These are phyloP conservation scores for Equus przewalskii DNA, from an alignment of 2,113 vertebrate genomes.

Conservation along the genomic window DNA sequence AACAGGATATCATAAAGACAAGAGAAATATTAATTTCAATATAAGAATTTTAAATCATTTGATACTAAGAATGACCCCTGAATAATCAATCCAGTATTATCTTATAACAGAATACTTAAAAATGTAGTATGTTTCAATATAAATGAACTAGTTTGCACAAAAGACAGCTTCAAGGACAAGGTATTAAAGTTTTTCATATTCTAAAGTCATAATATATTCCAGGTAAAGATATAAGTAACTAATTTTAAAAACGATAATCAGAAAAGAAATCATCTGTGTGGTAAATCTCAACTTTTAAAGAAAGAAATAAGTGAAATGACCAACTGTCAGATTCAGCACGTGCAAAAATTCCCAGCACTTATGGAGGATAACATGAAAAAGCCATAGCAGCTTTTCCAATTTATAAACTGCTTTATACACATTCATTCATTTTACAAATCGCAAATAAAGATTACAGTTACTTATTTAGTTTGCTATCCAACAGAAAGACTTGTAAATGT, in stretches of 20 bases:
- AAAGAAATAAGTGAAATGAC: background rate
- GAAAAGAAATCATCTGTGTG: background rate
- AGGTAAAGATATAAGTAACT: background rate
- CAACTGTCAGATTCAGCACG: background rate
- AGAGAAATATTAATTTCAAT: background rate
- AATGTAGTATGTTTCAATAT: background rate
- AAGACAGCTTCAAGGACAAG: background rate
- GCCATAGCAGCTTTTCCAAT: background rate
- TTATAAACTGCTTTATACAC: background rate
- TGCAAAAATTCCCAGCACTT: background rate
- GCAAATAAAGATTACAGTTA: background rate
- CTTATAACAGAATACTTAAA: background rate
- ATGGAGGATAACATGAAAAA: background rate
- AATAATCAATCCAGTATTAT: background rate
- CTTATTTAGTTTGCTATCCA: background rate
- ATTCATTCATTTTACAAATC: background rate
- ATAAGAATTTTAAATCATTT: slow-evolving; percentile 45
- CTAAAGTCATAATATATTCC: background rate
- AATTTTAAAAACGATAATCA: background rate
- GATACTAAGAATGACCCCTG: background rate
- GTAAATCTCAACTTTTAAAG: background rate
- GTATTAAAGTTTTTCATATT: background rate
- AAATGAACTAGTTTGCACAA: background rate
- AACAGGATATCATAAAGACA: background rate
- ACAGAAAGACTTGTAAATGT: background rate